Conservation (phyloP, 2,797 vertebrate species). For the Harpagifer antarcticus region DNA sequence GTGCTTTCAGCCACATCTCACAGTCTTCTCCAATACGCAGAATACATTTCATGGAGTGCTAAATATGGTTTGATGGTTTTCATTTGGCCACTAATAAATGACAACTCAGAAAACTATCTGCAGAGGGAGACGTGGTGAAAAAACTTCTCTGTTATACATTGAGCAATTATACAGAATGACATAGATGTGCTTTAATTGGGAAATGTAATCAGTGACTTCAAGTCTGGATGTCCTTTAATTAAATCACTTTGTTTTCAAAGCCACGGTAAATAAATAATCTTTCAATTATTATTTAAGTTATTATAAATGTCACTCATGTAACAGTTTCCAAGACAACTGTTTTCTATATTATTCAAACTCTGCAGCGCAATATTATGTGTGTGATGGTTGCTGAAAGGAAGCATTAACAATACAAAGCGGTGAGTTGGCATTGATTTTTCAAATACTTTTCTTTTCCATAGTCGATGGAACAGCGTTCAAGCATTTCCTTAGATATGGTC, state of each 20-base stretch:
- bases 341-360: conserved; percentile 33
- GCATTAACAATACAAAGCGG: conserved; percentile 39
- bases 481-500: conserved; percentile 31
- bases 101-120: too few relatives aligned
- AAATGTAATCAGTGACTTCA: background rate
- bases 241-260: background rate
- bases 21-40: too few relatives aligned
- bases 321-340: conserved; percentile 10
- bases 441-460: conserved; percentile 34
- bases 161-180: background rate
- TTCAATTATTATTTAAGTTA: background rate
- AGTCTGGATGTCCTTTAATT: background rate
- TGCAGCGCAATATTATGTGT: conserved; percentile 13
- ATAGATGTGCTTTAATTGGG: background rate
- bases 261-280: background rate
- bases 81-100: too few relatives aligned
- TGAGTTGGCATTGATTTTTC: conserved; percentile 49
- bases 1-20: too few relatives aligned
- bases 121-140: too few relatives aligned
- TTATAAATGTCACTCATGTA: conserved; percentile 13
- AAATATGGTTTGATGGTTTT: too few relatives aligned
- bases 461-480: conserved; percentile 33
- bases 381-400: conserved; percentile 27
- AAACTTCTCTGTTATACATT: too few relatives aligned
- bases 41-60: too few relatives aligned